Percentiles rank a stretch among this genome's conserved stretches.
phyloP scores from a whole-genome alignment of 2,113 vertebrate genomes.

The Arizona elegans region DNA sequence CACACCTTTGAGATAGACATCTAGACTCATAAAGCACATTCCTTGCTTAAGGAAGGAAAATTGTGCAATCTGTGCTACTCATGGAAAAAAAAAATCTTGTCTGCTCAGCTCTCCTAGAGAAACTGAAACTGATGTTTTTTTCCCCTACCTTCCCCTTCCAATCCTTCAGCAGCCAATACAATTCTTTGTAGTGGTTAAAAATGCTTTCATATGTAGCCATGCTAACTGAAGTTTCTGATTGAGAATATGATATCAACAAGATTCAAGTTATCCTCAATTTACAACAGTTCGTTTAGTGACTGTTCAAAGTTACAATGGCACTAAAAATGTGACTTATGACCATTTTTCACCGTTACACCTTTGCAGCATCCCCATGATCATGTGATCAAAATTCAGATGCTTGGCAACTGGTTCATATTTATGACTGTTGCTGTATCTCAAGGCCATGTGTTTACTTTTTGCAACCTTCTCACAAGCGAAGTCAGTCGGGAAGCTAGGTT shows the following conservation, averaged over 20 bases:
- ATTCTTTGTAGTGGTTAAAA: not conserved
- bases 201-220: not conserved
- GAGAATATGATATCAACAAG: not conserved
- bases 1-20: not conserved
- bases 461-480: not conserved
- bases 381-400: not conserved
- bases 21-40: not conserved
- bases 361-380: not conserved
- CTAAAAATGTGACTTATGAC: not conserved
- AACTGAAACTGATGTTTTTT: not conserved
- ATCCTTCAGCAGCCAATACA: not conserved
- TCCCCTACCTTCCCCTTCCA: not conserved
- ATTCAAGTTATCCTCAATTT: not conserved
- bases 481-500: not conserved
- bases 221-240: not conserved
- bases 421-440: not conserved
- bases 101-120: not conserved
- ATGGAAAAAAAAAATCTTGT: not conserved
- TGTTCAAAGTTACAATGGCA: not conserved
- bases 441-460: not conserved
- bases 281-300: not conserved
- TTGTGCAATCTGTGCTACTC: not conserved
- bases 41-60: not conserved
- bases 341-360: not conserved
- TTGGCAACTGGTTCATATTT: not conserved